Evolutionary conservation across 2,888 invertebrate species (phyloP), one percentile per base, ranked within the genome.

Genomic region (Aphelenchoides bicaudatus): DNA sequence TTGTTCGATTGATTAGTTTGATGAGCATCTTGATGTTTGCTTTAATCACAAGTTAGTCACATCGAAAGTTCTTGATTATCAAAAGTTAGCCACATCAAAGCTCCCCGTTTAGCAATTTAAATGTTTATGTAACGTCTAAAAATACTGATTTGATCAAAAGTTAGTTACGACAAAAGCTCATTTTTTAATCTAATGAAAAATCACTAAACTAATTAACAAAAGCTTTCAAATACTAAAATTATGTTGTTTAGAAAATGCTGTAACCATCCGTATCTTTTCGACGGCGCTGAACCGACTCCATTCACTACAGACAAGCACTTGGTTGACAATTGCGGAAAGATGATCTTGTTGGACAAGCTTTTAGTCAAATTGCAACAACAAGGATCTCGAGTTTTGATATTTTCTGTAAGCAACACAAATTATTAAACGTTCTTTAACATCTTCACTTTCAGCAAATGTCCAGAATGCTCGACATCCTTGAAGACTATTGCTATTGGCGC

Each of bases 401-500:
- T 98, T 82, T 94, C 94, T 98, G 96, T 96, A 96, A 50, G 86
- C 92, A 78, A 93, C 98, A 93, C 84, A 98, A 75, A 96, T 98
- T 72, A 84, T 98, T 55, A 89, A 90, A 3, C 94, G 98, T 81
- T 98, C 98, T 82, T 84, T n/a, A n/a, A n/a, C n/a, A n/a, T n/a
- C 98, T 70, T 90, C 91, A 82, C 86, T 90, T 72, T 84, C 91
- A 56, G 89, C 92, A 81, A 96, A 94, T 80, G 87, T 89, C 8
- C 94, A 91, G 80, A 96, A 98, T 78, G 82, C 82, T 67, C 56
- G 49, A 16, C 10, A 1, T 16, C 6, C 10, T 49, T n/a, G n/a
- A 10, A 10, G 39, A 34, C 16, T 96, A 91, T 78, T 91, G 91
- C 75, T 86, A 89, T 66, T 94, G 92, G 92, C 60, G 67, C 13